Percentiles rank a stretch among this genome's conserved stretches.
phyloP scores from a whole-genome alignment of 2,888 invertebrate species.

The Eupithecia vulgata region DNA sequence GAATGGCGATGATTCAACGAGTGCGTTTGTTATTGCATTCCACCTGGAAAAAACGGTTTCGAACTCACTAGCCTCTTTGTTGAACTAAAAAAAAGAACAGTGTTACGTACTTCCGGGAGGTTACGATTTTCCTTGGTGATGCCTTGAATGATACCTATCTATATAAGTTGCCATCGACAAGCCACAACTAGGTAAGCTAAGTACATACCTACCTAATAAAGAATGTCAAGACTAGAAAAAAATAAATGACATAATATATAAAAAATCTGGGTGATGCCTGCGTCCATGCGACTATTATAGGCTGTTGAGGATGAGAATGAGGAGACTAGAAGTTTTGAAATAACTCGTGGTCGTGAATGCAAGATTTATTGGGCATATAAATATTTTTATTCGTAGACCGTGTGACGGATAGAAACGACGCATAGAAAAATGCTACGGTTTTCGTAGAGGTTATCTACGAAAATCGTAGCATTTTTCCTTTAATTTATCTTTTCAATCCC shows the following conservation, averaged over 20 bases:
- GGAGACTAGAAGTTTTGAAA: background rate
- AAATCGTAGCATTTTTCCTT: background rate
- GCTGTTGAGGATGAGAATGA: too few species aligned
- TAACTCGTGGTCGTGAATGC: background rate
- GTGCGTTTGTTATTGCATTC: conserved; percentile 26
- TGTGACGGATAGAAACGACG: too few species aligned
- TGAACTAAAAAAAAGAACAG: background rate
- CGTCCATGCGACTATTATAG: too few species aligned
- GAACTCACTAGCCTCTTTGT: background rate
- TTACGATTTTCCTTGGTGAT: background rate
- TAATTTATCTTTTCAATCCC: background rate
- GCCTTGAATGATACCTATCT: background rate
- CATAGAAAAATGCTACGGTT: too few species aligned
- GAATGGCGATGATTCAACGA: conserved; percentile 34
- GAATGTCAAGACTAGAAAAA: too few species aligned
- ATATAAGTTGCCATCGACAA: background rate
- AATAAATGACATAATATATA: too few species aligned
- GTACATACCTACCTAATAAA: too few species aligned
- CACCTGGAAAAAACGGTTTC: conserved; percentile 7
- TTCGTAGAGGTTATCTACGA: conserved; percentile 1
- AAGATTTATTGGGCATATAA: background rate
- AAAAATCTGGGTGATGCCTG: too few species aligned
- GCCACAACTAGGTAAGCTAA: background rate
- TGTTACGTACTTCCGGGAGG: background rate
- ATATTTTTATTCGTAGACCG: background rate